Conservation (phyloP, 2,797 vertebrate genomes). For the Fratercula arctica region DNA sequence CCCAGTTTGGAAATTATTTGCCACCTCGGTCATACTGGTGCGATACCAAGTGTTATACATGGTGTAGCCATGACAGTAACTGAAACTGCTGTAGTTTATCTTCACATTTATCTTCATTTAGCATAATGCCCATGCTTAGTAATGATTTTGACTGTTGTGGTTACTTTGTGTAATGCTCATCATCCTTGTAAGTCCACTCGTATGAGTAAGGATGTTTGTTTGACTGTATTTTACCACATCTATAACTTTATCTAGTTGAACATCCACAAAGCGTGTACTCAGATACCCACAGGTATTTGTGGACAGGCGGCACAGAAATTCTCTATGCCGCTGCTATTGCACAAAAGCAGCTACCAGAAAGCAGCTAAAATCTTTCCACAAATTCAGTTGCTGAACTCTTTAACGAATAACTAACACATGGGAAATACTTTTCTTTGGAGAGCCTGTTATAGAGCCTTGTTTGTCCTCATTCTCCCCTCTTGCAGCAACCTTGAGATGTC, state of each 20-base stretch:
- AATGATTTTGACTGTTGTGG: not conserved
- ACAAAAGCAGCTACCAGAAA: not conserved
- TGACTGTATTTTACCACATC: not conserved
- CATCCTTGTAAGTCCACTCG: not conserved
- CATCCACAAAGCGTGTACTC: not conserved
- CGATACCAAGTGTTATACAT: accelerated
- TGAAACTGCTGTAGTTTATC: not conserved
- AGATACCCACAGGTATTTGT: not conserved
- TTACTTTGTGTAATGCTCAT: not conserved
- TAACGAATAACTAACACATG: not conserved
- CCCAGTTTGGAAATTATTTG: not conserved
- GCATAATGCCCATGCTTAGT: not conserved
- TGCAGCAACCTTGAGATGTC: conserved; percentile 73
- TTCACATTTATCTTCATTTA: not conserved
- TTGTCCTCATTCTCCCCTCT: conserved; percentile 30
- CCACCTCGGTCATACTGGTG: not conserved
- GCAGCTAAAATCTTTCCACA: not conserved
- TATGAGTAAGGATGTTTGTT: not conserved
- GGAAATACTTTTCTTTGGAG: not conserved
- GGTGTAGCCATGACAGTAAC: not conserved
- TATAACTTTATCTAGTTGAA: not conserved
- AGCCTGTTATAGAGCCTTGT: not conserved
- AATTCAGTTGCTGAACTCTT: not conserved
- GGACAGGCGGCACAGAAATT: not conserved
- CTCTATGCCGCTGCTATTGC: not conserved